Evolutionary conservation across 2,113 vertebrate species (phyloP).

Genomic region (Melozone crissalis): DNA sequence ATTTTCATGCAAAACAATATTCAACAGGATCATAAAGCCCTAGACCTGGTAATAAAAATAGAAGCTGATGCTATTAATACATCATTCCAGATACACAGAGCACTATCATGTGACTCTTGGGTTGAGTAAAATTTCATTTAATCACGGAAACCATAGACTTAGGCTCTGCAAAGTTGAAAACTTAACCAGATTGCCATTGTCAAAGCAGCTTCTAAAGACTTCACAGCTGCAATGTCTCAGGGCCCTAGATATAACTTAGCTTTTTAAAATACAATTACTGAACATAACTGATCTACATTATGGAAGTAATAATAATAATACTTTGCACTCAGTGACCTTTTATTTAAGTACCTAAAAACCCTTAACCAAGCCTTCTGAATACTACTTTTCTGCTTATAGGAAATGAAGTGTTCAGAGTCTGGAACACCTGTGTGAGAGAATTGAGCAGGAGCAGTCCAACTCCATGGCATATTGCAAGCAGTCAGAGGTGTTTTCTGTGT

Average conservation of each 20-base stretch:
- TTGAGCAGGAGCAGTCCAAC: not conserved
- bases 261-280: slow-evolving; percentile 7
- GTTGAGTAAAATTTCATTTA: slow-evolving; percentile 40
- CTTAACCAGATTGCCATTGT: slow-evolving; percentile 1
- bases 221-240: not conserved
- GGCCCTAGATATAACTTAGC: not conserved
- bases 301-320: not conserved
- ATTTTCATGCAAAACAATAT: slow-evolving; percentile 41
- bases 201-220: not conserved
- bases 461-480: rapidly evolving
- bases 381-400: not conserved
- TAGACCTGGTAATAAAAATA: slow-evolving; percentile 29
- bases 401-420: not conserved
- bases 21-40: not conserved
- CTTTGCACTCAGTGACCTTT: slow-evolving; percentile 7
- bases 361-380: not conserved
- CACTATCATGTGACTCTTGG: slow-evolving; percentile 27
- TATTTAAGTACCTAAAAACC: not conserved
- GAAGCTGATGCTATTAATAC: slow-evolving; percentile 33
- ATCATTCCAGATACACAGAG: not conserved
- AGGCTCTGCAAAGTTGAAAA: slow-evolving; percentile 2
- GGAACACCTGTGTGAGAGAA: not conserved
- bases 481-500: not conserved
- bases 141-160: not conserved
- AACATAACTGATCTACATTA: not conserved